Base-by-base conservation (phyloP, 1,140 invertebrate species). In the Apis cerana region DNA sequence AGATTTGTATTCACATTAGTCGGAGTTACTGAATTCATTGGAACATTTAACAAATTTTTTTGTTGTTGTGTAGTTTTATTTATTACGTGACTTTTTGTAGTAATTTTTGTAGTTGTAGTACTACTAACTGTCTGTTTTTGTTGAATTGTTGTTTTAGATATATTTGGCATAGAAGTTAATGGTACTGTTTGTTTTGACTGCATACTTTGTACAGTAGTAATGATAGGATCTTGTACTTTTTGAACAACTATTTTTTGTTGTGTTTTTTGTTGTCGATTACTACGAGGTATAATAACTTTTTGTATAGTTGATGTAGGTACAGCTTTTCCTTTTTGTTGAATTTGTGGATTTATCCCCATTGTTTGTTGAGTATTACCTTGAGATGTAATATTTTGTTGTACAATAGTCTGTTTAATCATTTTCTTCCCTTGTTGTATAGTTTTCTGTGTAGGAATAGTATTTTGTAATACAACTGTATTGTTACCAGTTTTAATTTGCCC, bases 401-500 rank as follows among this genome's bases (percentile, higher is more conserved):
- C 33, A 48, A 89, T n/a, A 5, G 74, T 81, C 75, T 91, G 89
- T 59, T 89, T 89, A 23, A 89, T 76, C 8, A 83, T 50, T 64
- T 91, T 93, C 69, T 92, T 92, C 11, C 85, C 82, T 13, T 88
- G 75, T 13, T 70, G 71, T 50, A 79, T 85, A 83, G 43, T 83
- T 56, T 75, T 89, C 27, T 80, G 68, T 64, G 77, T 23, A 12
- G 84, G 54, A 27, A 77, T 61, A 62, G 88, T 67, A 48, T 90
- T 92, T 75, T 91, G 90, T 43, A 91, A 82, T 4, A 93, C 80
- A 4, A 93, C 76, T 0, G 89, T 88, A 56, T 83, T 82, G 52
- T 76, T 58, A 7, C 89, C 69, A 50, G 71, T 8, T 85, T 91
- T 89, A 0, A 84, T 21, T 17, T 70, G 58, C 48, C 74, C 78